Evolutionary conservation across 2,797 vertebrate genomes (phyloP), one percentile per base, ranked within the genome.

Genomic region (Odontamblyopus lacepedii): DNA sequence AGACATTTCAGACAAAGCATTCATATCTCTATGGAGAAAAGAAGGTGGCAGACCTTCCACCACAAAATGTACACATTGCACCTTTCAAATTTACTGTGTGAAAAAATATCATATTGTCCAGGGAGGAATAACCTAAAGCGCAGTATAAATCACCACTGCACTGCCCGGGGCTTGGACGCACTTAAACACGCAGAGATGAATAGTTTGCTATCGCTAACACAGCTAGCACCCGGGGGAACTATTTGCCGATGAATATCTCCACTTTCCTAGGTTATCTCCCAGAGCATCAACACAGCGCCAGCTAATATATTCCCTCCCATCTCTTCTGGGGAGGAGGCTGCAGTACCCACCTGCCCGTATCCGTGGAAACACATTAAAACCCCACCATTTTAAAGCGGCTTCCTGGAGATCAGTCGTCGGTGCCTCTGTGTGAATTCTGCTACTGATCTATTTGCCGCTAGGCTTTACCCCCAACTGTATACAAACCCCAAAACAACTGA

Each of bases 121-220:
- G 55, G 56, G 70, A 78, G 67, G 83, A 77, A 82, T 74, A 83
- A 82, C 82, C 81, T 75, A 76, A 69, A 84, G 83, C 73, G 56
- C 74, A 63, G 75, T 88, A 85, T 87, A 87, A 87, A 90, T 86
- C 82, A 84, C 67, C 69, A 41, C 62, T 48, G 56, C 67, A 71
- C 19, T 1, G 77, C 88, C 85, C 59, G 4, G 78, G 82, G 87
- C 86, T 80, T 71, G 70, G 68, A 85, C 84, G 81, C 71, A 65
- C 79, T 88, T 90, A 91, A 91, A 92, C 35, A 81, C 77, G 77
- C 83, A 73, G 86, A 88, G 89, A 91, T 91, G 84, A 91, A 92
- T 90, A 85, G 86, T 88, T 89, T 83, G 76, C 84, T 74, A 75
- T 84, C 32, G 76, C 86, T 91, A 81, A 79, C 81, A 85, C 69